Conservation (phyloP, 1,140 invertebrate genomes). For the Macrobrachium nipponense region DNA sequence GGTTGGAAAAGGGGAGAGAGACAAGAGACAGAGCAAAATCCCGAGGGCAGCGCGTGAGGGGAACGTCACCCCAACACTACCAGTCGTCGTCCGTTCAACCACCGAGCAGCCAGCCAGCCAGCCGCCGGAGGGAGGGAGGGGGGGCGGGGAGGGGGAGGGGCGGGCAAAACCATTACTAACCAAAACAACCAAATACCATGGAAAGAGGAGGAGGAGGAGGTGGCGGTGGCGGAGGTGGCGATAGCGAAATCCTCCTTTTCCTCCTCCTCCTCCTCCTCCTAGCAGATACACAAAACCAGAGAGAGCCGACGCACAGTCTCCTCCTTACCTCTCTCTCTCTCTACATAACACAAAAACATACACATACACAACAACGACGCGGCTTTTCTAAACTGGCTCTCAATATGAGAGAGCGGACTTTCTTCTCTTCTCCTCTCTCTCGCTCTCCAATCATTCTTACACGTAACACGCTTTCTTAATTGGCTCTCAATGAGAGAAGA, state of each 20-base stretch:
- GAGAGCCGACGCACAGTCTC: too few species aligned
- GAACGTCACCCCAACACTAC: slow-evolving; percentile 57
- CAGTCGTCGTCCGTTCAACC: background rate
- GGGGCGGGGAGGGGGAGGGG: background rate
- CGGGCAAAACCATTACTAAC: background rate
- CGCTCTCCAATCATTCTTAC: too few species aligned
- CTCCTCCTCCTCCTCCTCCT: too few species aligned
- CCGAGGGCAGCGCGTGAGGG: slow-evolving; percentile 47
- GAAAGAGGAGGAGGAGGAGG: too few species aligned
- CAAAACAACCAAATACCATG: background rate
- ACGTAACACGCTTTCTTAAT: too few species aligned
- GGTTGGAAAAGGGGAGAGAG: background rate
- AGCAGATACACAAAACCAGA: too few species aligned
- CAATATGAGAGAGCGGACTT: too few species aligned
- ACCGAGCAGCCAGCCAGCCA: slow-evolving; percentile 2
- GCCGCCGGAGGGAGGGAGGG: background rate
- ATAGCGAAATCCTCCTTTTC: too few species aligned
- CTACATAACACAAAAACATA: background rate
- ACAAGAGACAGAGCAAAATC: slow-evolving; percentile 10
- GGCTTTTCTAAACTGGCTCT: too few species aligned
- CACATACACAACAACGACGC: background rate
- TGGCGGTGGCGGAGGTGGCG: too few species aligned
- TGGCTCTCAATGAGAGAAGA: background rate
- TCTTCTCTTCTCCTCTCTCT: too few species aligned
- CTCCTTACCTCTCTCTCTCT: too few species aligned